Evolutionary conservation across 2,888 invertebrate species (phyloP), one percentile per base, ranked within the genome.

Genomic region (Lepidochrysops patricia): DNA sequence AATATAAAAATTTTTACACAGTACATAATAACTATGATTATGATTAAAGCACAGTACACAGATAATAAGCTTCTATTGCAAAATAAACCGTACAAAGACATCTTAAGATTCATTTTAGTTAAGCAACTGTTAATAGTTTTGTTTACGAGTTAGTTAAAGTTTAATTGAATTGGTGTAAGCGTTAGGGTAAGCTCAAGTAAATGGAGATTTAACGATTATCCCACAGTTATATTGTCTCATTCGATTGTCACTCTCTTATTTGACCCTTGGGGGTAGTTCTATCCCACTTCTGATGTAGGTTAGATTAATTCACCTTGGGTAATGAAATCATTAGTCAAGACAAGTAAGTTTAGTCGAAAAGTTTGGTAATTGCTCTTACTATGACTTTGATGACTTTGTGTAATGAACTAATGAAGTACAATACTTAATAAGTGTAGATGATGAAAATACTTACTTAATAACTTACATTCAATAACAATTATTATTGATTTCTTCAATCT

Each of bases 141-240:
- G 86, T 86, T 86, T 86, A 84, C 86, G 79, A 80, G 80, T 85
- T 82, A 79, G 83, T 82, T 82, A 82, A 87, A 86, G 84, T 87
- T 87, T 84, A 87, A 87, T 87, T 87, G 85, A 85, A 85, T 81
- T 74, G 79, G 75, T 80, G 78, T 67, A 64, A 66, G 64, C 66
- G 64, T 64, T 63, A 65, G 64, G 65, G 68, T 70, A 70, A 72
- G 70, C 71, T 70, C 70, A 71, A 70, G 71, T 67, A 71, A 77
- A 80, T 79, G 76, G 79, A 72, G 76, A 78, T 79, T 80, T 80
- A 83, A 82, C 82, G 79, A 64, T 65, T 65, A 62, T 63, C 58
- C 43, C 35, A 27, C 27, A 12, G 50, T 6, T 50, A 57, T 15
- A 57, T 49, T 62, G 61, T 62, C 58, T 60, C 49, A 63, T 64